Evolutionary conservation across 2,113 vertebrate species (phyloP).

Genomic region (Ceuthmochares aereus): DNA sequence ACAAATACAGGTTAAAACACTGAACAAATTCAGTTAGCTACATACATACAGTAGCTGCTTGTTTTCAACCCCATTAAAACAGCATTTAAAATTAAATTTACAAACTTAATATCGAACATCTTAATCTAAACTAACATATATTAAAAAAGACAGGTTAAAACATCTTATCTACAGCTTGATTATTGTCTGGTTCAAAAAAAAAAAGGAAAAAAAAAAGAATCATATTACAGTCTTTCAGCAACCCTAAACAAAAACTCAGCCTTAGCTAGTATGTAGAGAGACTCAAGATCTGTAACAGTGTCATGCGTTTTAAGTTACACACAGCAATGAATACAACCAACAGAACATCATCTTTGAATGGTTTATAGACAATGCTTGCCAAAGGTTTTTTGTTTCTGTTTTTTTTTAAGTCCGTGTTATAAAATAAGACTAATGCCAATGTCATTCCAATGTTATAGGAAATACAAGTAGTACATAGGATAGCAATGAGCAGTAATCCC

Average conservation of each 20-base stretch:
- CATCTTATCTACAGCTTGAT: constrained; percentile 88
- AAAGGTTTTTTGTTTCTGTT: constrained; percentile 41
- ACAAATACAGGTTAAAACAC: constrained; percentile 99
- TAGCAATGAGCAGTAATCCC: constrained; percentile 79
- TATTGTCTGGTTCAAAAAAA: constrained; percentile 76
- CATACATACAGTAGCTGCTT: constrained; percentile 91
- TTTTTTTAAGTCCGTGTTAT: constrained; percentile 78
- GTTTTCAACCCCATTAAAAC: constrained; percentile 88
- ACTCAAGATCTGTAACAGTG: constrained; percentile 81
- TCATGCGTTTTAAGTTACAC: constrained; percentile 83
- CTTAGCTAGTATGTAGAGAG: constrained; percentile 78
- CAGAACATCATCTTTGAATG: constrained; percentile 80
- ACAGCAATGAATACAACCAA: constrained; percentile 84
- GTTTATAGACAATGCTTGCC: constrained; percentile 80
- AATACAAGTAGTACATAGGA: constrained; percentile 79
- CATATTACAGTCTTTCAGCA: constrained; percentile 83
- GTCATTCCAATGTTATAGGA: constrained; percentile 76
- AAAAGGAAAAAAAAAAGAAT: not conserved
- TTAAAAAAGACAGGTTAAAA: constrained; percentile 88
- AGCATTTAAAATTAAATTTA: constrained; percentile 92
- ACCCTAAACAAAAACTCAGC: constrained; percentile 80
- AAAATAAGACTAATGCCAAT: constrained; percentile 81
- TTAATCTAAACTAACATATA: constrained; percentile 87
- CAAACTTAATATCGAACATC: constrained; percentile 91
- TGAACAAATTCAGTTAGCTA: constrained; percentile 96